phyloP scores from a whole-genome alignment of 1,140 invertebrate genomes.

The Bombyx mori region ASM3026992v2 NC_085133.1:5098001-5098500 shows the following conservation, averaged over 20 bases:
- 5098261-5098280: constrained; percentile 98
- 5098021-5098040: too few relatives aligned
- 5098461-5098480: neutral
- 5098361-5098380: constrained; percentile 95
- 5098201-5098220: too few relatives aligned
- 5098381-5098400: constrained; percentile 36
- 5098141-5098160: neutral
- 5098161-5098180: neutral
- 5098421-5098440: neutral
- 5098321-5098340: constrained; percentile 92
- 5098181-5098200: too few relatives aligned
- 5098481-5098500: neutral
- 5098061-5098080: too few relatives aligned
- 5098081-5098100: too few relatives aligned
- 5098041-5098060: too few relatives aligned
- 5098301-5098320: constrained; percentile 89
- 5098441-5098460: neutral
- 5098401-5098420: neutral
- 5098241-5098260: constrained; percentile 91
- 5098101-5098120: too few relatives aligned
- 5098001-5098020: too few relatives aligned
- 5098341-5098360: constrained; percentile 95
- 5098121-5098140: neutral
- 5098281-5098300: constrained; percentile 94
- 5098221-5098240: neutral